Evolutionary conservation across 1,140 invertebrate genomes (phyloP), one percentile per base, ranked within the genome.

Genomic region (Zaprionus vittiger): DNA sequence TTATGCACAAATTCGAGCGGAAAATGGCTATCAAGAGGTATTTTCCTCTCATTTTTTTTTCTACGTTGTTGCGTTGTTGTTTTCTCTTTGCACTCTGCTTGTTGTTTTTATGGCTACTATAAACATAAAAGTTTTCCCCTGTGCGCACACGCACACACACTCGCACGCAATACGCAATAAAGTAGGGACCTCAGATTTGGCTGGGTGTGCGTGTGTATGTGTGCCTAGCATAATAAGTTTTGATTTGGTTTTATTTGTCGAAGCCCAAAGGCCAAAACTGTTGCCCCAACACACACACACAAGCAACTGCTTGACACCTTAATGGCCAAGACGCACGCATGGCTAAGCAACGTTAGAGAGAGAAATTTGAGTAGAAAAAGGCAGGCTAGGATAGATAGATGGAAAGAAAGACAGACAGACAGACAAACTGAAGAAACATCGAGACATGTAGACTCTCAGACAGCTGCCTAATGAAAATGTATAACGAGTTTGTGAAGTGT

Each of bases 151-250:
- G 60, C 70, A 47, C 63, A 54, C 65, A 56, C 49, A 78, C n/a
- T 28, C 26, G 20, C 61, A 37, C 38, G 65, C 34, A 66, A 56
- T 47, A 47, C 15, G 41, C 64, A 78, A 82, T 78, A 82, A 82
- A 79, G 81, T 67, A 74, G 73, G 73, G 66, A 62, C 61, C 63
- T 70, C 38, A 60, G 59, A 73, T 63, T 68, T 62, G 28, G 47
- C 66, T 20, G 54, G 14, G 34, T 57, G 26, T 41, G 68, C 64
- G 56, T 67, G 44, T 52, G 61, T 26, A 28, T 67, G 55, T 85
- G 81, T 81, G 85, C 80, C 61, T 77, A 62, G 81, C 81, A 89
- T 89, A 89, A 90, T 90, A 89, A 84, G 85, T 89, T 89, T 89
- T 90, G 85, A 89, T 89, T 90, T 90, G 85, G 38, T 84, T 90